These are phyloP conservation scores for Calephelis perditalis DNA, from an alignment of 2,888 invertebrate species.

Conservation along the genomic window DNA sequence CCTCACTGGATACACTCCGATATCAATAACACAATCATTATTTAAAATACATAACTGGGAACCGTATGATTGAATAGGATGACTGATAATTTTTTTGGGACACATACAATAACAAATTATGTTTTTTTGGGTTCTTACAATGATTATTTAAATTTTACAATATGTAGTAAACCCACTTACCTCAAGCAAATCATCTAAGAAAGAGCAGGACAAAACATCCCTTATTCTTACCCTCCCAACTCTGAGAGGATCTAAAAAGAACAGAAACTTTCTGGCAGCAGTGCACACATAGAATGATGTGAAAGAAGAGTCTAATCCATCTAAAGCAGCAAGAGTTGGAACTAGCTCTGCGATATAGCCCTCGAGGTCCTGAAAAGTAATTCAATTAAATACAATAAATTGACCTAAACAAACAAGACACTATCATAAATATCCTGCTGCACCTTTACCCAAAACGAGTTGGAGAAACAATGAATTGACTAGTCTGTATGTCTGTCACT, in stretches of 20 bases:
- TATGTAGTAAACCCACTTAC: conserved; percentile 43
- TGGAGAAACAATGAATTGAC: conserved; percentile 45
- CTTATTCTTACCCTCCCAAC: conserved; percentile 93
- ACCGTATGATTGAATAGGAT: no score
- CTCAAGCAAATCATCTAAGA: conserved; percentile 94
- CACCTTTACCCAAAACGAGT: conserved; percentile 33
- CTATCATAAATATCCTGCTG: conserved; percentile 32
- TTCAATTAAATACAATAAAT: neutral
- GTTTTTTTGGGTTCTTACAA: no score
- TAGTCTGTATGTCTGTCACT: conserved; percentile 34
- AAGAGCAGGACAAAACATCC: conserved; percentile 94
- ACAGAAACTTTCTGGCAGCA: conserved; percentile 96
- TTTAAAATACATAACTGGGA: no score
- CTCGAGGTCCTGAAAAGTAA: conserved; percentile 87
- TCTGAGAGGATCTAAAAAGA: conserved; percentile 94
- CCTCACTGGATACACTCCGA: no score
- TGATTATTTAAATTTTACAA: no score
- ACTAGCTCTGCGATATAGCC: conserved; percentile 96
- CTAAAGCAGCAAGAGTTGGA: conserved; percentile 93
- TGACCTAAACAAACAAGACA: neutral
- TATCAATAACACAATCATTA: no score
- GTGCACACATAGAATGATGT: conserved; percentile 98
- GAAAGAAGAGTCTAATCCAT: conserved; percentile 94
- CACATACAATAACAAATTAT: no score
- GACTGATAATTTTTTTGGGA: no score